A percentile compares a stretch with the other conserved stretches of the same genome.
Evolutionary conservation across 2,888 invertebrate species (phyloP).

Genomic region (Lathronympha strigana): DNA sequence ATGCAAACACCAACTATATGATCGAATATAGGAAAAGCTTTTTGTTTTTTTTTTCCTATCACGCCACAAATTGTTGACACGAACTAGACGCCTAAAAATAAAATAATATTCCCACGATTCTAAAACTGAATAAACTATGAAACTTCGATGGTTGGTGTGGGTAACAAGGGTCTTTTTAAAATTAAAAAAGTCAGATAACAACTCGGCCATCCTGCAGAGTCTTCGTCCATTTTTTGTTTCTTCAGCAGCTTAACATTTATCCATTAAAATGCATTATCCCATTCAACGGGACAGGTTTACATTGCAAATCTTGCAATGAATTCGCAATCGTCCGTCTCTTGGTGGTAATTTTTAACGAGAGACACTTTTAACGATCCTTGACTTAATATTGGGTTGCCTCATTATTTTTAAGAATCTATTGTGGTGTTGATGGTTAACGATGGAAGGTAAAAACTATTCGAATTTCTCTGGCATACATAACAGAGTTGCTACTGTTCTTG

Average conservation of each 20-base stretch:
- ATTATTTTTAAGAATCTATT: slow-evolving; percentile 37
- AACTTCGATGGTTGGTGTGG: too few species aligned
- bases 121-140: too few species aligned
- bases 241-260: slow-evolving; percentile 57
- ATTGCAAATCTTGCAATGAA: slow-evolving; percentile 79
- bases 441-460: slow-evolving; percentile 10
- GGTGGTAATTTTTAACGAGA: slow-evolving; percentile 82
- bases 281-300: slow-evolving; percentile 73
- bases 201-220: background rate
- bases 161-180: too few species aligned
- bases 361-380: slow-evolving; percentile 70
- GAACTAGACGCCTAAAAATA: too few species aligned
- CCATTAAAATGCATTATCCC: slow-evolving; percentile 85
- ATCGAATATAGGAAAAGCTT: too few species aligned
- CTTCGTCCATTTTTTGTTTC: slow-evolving; percentile 47
- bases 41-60: too few species aligned
- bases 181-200: slow-evolving; percentile 7
- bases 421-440: slow-evolving; percentile 16
- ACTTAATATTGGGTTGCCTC: slow-evolving; percentile 68
- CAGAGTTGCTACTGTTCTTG: too few species aligned
- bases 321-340: slow-evolving; percentile 70
- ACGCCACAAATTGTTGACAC: too few species aligned
- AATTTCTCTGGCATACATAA: background rate
- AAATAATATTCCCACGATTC: too few species aligned
- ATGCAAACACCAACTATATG: too few species aligned